These are phyloP conservation scores for Clarias pachynema DNA, from an alignment of 2,797 vertebrate genomes.

Conservation along the genomic window DNA sequence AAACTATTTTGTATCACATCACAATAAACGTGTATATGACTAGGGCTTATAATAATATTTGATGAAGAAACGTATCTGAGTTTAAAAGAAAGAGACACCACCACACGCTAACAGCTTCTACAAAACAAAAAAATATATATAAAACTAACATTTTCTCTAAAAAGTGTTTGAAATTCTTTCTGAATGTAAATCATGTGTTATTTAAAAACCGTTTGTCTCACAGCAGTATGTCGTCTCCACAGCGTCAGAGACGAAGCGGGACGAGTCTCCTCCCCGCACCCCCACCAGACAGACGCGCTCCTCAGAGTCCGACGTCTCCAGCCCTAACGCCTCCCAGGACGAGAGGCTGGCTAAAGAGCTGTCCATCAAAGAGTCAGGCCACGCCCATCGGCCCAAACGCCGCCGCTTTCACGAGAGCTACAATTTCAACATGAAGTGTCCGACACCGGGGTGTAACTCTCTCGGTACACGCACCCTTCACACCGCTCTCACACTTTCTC, in stretches of 20 bases:
- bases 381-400: constrained; percentile 92
- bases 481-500: background rate
- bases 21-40: too few relatives aligned
- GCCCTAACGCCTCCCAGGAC: constrained; percentile 89
- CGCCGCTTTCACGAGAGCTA: constrained; percentile 98
- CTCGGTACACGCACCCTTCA: constrained; percentile 74
- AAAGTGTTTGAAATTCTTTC: background rate
- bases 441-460: constrained; percentile 95
- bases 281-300: constrained; percentile 93
- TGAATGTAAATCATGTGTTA: background rate
- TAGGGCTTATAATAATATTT: too few relatives aligned
- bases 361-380: constrained; percentile 93
- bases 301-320: constrained; percentile 94
- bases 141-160: too few relatives aligned
- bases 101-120: too few relatives aligned
- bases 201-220: background rate
- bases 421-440: constrained; percentile 99
- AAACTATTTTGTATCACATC: too few relatives aligned
- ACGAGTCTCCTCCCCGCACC: constrained; percentile 92
- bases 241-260: constrained; percentile 83
- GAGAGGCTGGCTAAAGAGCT: constrained; percentile 94
- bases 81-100: too few relatives aligned
- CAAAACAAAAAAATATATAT: too few relatives aligned
- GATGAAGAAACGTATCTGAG: too few relatives aligned
- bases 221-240: background rate